Percentiles rank a stretch among this genome's conserved stretches.
These are phyloP conservation scores for Alectura lathami DNA, from an alignment of 2,113 vertebrate genomes.

Conservation along the genomic window DNA sequence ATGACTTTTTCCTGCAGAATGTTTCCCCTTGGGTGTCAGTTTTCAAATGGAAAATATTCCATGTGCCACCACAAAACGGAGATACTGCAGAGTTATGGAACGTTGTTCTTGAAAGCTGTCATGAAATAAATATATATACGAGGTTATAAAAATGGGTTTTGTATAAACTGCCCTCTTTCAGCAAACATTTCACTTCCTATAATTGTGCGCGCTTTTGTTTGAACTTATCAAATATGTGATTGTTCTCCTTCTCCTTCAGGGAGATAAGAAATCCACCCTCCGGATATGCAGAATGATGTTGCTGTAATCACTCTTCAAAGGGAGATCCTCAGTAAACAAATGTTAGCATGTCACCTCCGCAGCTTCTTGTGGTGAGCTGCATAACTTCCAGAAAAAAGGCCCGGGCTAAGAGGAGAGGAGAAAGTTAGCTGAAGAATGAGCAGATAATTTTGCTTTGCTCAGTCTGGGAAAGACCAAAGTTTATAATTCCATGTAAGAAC, in stretches of 20 bases:
- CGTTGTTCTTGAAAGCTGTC: neutral
- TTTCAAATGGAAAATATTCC: conserved; percentile 31
- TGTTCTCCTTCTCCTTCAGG: conserved; percentile 53
- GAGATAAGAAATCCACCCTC: conserved; percentile 69
- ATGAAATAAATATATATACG: conserved; percentile 19
- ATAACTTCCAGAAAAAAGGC: neutral
- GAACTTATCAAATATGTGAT: conserved; percentile 65
- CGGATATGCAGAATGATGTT: conserved; percentile 63
- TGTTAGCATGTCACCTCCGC: neutral
- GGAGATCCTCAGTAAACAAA: conserved; percentile 61
- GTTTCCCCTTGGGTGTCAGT: neutral
- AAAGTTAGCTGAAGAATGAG: neutral
- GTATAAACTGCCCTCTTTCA: conserved; percentile 51
- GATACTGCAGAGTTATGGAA: neutral
- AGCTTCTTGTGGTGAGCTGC: neutral
- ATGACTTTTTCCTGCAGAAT: neutral
- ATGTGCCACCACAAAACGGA: neutral
- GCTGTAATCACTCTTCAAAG: conserved; percentile 62
- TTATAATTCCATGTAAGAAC: neutral
- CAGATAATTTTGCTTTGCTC: neutral
- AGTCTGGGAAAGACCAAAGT: neutral
- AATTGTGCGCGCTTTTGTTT: conserved; percentile 67
- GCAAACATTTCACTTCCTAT: conserved; percentile 66
- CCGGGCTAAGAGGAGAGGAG: neutral
- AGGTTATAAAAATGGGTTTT: conserved; percentile 67